Evolutionary conservation across 2,113 vertebrate species (phyloP), one percentile per base, ranked within the genome.

Genomic region (Brevimyrus niger): DNA sequence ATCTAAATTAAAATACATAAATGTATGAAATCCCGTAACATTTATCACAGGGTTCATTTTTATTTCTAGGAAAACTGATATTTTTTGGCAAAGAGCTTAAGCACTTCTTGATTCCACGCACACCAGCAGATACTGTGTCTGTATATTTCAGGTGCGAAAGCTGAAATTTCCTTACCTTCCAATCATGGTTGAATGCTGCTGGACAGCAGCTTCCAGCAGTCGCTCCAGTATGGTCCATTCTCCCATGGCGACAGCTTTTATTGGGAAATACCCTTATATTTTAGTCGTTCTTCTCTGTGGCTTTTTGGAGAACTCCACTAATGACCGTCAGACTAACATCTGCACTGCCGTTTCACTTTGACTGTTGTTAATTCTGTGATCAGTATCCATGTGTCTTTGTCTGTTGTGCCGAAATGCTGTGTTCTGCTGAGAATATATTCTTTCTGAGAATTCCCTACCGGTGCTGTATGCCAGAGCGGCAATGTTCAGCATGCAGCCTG

Each of bases 171-270:
- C 95, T 95, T 95, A 96, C 96, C 96, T 95, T 89, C 96, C 96
- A 38, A 96, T 96, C 96, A 96, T 96, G 89, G 96, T 96, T 44
- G 96, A 96, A 93, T 96, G 96, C 94, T 96, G 96, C 94, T 96
- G 96, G 89, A 96, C 96, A 86, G 96, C 96, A 46, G 96, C 96
- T 93, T 96, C 96, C 93, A 96, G 95, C 92, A 96, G 93, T 92
- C 96, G 94, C 95, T 96, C 96, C 92, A 96, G 82, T 89, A 96
- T 96, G 90, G 96, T 96, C 96, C 96, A 96, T 93, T 96, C 96
- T 19, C 96, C 96, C 96, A 96, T 96, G 94, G 89, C 91, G 92
- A 90, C 38, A 11, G 90, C 88, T 89, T 65, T 90, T 86, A 42
- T n/a, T 88, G 90, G 84, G 19, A 51, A 0, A 53, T 86, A 90